Conservation (phyloP, 2,888 invertebrate genomes). For the Amphiduros pacificus region DNA sequence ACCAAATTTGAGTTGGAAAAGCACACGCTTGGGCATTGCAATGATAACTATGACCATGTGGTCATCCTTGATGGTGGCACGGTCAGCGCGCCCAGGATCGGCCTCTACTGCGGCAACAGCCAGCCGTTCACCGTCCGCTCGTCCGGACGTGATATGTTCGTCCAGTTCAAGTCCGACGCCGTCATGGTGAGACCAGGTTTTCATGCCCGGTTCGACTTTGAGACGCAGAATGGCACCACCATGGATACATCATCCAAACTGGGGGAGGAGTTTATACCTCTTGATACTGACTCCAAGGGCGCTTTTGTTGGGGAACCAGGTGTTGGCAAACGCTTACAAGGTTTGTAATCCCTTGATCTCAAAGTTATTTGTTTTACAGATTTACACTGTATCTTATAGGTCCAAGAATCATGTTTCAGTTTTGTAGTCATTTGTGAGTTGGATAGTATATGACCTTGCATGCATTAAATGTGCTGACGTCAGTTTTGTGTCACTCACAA, state of each 20-base stretch:
- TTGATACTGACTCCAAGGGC: not conserved
- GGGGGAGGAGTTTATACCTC: not conserved
- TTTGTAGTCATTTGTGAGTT: too few species aligned
- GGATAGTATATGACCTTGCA: too few species aligned
- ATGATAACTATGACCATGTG: slow-evolving; percentile 13
- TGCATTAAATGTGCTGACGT: too few species aligned
- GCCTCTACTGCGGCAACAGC: slow-evolving; percentile 30
- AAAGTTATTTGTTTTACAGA: too few species aligned
- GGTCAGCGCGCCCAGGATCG: slow-evolving; percentile 23
- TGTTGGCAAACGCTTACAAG: slow-evolving; percentile 1
- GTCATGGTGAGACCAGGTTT: slow-evolving; percentile 47
- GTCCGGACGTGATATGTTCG: slow-evolving; percentile 33
- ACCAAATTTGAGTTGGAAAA: slow-evolving; percentile 45
- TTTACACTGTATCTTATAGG: too few species aligned
- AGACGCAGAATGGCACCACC: slow-evolving; percentile 18
- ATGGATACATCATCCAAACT: not conserved
- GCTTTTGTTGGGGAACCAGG: slow-evolving; percentile 4
- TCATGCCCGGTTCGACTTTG: slow-evolving; percentile 37
- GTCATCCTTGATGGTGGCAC: slow-evolving; percentile 26
- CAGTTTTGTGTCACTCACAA: too few species aligned
- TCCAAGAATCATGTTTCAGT: too few species aligned
- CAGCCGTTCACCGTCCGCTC: slow-evolving; percentile 23
- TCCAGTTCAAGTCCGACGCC: slow-evolving; percentile 45
- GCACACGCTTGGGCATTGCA: slow-evolving; percentile 35
- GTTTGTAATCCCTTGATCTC: too few species aligned